These are phyloP conservation scores for Halictus quadricinctus DNA, from an alignment of 2,888 invertebrate genomes.

Conservation along the genomic window DNA sequence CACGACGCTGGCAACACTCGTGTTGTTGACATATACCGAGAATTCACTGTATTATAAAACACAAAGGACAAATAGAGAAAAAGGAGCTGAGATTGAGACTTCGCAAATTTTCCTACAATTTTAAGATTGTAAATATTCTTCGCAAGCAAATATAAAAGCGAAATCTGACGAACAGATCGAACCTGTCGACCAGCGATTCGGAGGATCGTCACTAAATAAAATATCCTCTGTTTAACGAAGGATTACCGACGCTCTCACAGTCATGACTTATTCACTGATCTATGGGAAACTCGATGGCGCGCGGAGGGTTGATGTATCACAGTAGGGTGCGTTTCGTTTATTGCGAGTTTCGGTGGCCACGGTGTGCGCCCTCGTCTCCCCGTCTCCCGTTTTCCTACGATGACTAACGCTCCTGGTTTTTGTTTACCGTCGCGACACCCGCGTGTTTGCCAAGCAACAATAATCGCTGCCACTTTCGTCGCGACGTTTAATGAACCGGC, in stretches of 20 bases:
- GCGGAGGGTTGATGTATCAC: conserved; percentile 29
- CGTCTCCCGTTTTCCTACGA: conserved; percentile 41
- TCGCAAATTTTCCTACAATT: too few species aligned
- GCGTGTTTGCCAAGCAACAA: conserved; percentile 39
- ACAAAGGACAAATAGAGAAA: too few species aligned
- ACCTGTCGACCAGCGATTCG: neutral
- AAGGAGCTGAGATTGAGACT: too few species aligned
- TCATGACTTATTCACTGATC: conserved; percentile 32
- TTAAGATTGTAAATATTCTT: too few species aligned
- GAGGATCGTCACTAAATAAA: conserved; percentile 5
- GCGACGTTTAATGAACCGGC: conserved; percentile 34
- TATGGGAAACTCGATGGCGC: conserved; percentile 44
- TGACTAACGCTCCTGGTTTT: conserved; percentile 56
- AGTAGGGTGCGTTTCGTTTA: conserved; percentile 61
- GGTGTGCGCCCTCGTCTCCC: conserved; percentile 44
- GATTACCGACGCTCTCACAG: conserved; percentile 35
- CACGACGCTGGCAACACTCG: too few species aligned
- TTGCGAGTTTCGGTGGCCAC: conserved; percentile 47
- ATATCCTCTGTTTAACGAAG: conserved; percentile 37
- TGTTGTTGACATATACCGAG: too few species aligned
- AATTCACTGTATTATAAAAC: too few species aligned
- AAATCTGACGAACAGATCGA: too few species aligned
- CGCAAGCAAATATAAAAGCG: too few species aligned
- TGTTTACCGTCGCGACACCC: conserved; percentile 47
- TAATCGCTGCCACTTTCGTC: conserved; percentile 35